A percentile compares a stretch with the other conserved stretches of the same genome.
phyloP scores from a whole-genome alignment of 2,113 vertebrate species.

The Hydrochoerus hydrochaeris region DNA sequence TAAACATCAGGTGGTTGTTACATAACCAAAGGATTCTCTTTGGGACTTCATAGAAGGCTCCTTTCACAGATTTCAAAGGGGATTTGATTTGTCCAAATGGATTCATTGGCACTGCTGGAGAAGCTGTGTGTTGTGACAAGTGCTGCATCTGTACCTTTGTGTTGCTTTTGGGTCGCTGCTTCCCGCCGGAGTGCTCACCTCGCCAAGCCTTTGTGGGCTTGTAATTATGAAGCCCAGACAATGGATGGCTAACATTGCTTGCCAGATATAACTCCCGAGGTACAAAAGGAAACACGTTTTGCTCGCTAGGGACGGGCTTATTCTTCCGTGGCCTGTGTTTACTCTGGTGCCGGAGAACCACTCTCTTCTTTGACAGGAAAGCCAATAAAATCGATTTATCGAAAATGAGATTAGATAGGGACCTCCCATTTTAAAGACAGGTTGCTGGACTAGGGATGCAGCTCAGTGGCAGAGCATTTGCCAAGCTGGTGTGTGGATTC shows the following conservation, averaged over 20 bases:
- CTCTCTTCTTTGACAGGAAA: neutral
- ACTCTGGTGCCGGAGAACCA: neutral
- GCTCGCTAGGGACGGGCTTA: neutral
- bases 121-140: conserved; percentile 14
- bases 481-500: too few relatives aligned
- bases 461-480: too few relatives aligned
- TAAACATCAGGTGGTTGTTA: neutral
- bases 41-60: neutral
- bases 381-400: neutral
- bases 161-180: conserved; percentile 15
- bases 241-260: conserved; percentile 22
- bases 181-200: neutral
- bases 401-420: neutral
- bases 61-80: conserved; percentile 35
- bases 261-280: conserved; percentile 14
- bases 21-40: conserved; percentile 3
- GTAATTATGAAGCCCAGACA: conserved; percentile 60
- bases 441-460: neutral
- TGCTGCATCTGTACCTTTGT: neutral
- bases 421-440: neutral
- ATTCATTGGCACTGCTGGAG: neutral
- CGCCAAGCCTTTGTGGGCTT: conserved; percentile 62
- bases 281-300: conserved; percentile 29
- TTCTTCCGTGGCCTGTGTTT: neutral
- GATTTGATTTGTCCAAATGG: conserved; percentile 23